These are phyloP conservation scores for Caenorhabditis panamensis DNA, from an alignment of 2,888 invertebrate genomes.

Conservation along the genomic window DNA sequence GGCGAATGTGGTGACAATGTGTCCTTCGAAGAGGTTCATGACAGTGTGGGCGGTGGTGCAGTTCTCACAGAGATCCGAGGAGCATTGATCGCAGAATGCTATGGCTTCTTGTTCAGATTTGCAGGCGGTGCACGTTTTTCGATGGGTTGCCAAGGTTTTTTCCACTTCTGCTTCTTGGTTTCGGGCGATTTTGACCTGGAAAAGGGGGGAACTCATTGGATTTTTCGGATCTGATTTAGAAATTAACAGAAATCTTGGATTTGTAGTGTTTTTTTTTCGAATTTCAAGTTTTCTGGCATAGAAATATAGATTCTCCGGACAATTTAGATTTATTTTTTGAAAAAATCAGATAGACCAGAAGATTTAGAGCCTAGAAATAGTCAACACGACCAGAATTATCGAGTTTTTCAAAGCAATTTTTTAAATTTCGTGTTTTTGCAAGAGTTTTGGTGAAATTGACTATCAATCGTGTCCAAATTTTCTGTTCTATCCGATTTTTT, in stretches of 20 bases:
- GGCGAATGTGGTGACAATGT: constrained; percentile 83
- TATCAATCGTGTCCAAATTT: background rate
- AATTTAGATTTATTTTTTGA: too few species aligned
- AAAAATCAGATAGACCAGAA: too few species aligned
- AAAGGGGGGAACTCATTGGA: constrained; percentile 1
- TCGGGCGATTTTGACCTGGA: constrained; percentile 70
- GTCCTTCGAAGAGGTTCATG: constrained; percentile 97
- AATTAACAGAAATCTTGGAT: too few species aligned
- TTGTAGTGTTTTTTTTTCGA: too few species aligned
- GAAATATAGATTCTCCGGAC: too few species aligned
- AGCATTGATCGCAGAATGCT: constrained; percentile 93
- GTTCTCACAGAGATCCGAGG: constrained; percentile 93
- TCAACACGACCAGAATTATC: too few species aligned
- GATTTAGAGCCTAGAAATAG: too few species aligned
- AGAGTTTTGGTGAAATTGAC: background rate
- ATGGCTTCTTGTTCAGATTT: constrained; percentile 95
- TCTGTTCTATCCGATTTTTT: background rate
- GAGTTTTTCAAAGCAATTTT: too few species aligned
- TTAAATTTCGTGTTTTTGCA: background rate
- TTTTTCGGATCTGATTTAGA: too few species aligned
- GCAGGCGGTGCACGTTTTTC: constrained; percentile 89
- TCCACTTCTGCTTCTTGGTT: constrained; percentile 55
- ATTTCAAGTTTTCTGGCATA: too few species aligned
- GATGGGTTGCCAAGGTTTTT: constrained; percentile 42
- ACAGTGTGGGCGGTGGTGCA: constrained; percentile 96